Evolutionary conservation across 2,888 invertebrate species (phyloP).

Genomic region (Didymodactylos carnosus): DNA sequence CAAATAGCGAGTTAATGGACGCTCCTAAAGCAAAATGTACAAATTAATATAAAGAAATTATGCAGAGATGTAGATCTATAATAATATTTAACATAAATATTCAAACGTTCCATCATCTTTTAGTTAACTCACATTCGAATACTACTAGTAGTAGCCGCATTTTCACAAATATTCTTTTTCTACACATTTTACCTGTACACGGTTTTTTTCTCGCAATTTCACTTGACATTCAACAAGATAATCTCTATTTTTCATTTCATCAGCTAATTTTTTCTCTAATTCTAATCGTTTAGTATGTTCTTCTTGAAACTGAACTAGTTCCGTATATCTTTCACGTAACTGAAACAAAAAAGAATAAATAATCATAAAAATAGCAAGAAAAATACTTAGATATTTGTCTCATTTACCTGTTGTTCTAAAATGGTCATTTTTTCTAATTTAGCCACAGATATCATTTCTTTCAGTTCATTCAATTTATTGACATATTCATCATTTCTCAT

Average conservation of each 20-base stretch:
- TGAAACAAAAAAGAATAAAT: no score
- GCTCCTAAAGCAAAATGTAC: constrained; percentile 40
- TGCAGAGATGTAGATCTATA: not conserved
- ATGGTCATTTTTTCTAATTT: not conserved
- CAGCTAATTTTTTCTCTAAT: not conserved
- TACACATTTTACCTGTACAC: not conserved
- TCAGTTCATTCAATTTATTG: not conserved
- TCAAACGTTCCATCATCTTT: no score
- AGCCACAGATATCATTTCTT: not conserved
- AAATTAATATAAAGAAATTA: not conserved
- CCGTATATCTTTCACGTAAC: not conserved
- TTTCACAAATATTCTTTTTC: no score
- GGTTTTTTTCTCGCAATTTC: constrained; percentile 7
- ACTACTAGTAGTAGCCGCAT: no score
- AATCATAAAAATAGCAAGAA: not conserved
- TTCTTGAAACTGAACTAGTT: not conserved
- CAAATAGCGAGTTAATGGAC: constrained; percentile 83
- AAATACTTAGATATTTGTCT: no score
- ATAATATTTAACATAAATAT: no score
- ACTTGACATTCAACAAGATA: not conserved
- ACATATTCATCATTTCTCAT: not conserved
- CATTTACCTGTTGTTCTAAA: constrained; percentile 1
- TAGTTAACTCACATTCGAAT: no score
- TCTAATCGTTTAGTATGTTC: not conserved
- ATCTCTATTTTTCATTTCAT: not conserved